Evolutionary conservation across 2,888 invertebrate species (phyloP).

Genomic region (Tetramorium bicarinatum): DNA sequence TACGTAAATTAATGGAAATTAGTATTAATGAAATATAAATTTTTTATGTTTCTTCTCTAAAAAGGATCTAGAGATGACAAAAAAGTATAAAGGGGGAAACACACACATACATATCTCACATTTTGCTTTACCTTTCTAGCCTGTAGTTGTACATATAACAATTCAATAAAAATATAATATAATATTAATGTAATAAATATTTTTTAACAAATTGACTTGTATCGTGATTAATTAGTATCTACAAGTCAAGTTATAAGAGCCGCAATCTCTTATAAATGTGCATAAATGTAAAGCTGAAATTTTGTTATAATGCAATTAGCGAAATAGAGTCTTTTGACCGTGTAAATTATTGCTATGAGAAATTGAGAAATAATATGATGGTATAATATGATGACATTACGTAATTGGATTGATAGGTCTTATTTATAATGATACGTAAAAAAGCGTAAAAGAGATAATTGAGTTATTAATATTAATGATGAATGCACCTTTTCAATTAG

Average conservation of each 20-base stretch:
- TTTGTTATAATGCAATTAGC: neutral
- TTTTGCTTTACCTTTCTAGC: neutral
- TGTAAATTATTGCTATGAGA: neutral
- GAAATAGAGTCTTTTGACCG: neutral
- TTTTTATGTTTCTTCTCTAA: neutral
- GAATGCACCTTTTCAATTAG: neutral
- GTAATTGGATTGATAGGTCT: neutral
- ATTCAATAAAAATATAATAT: neutral
- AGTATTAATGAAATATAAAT: neutral
- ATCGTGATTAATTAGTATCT: neutral
- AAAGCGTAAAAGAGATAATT: neutral
- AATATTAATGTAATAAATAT: neutral
- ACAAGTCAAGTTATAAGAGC: neutral
- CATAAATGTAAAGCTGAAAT: neutral
- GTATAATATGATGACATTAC: neutral
- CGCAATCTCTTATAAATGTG: neutral
- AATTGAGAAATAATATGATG: neutral
- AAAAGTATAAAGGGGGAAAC: neutral
- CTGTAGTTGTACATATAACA: too few relatives aligned
- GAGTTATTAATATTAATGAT: neutral
- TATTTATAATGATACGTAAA: neutral
- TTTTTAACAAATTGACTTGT: neutral
- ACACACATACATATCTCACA: too few relatives aligned
- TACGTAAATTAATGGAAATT: neutral
- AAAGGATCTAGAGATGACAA: too few relatives aligned